phyloP scores from a whole-genome alignment of 1,140 invertebrate species.

The Drosophila bifasciata region DNA sequence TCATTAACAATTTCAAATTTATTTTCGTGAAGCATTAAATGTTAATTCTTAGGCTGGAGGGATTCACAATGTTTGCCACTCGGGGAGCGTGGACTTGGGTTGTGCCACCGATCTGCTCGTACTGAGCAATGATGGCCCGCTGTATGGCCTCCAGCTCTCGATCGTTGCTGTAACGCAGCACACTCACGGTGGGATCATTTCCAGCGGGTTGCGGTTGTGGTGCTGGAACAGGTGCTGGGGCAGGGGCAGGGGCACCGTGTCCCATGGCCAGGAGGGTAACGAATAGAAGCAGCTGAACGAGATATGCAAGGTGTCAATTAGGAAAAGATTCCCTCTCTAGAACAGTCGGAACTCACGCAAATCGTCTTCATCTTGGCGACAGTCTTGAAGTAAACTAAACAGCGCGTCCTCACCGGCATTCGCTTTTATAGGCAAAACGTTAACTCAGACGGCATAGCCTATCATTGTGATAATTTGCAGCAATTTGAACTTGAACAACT shows the following conservation, averaged over 20 bases:
- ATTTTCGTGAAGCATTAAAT: conserved; percentile 53
- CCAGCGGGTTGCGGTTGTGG: not conserved
- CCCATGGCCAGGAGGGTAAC: conserved; percentile 42
- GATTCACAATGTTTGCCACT: conserved; percentile 53
- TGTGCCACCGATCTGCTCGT: conserved; percentile 59
- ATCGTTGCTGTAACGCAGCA: conserved; percentile 66
- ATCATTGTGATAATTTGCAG: conserved; percentile 68
- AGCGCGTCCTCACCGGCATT: not conserved
- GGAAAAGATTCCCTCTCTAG: not conserved
- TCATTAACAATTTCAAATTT: conserved; percentile 52
- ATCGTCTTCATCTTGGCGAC: conserved; percentile 55
- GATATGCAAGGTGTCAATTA: not conserved
- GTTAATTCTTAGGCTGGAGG: conserved; percentile 44
- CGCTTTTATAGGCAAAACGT: conserved; percentile 60
- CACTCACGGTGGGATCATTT: conserved; percentile 55
- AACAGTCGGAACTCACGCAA: conserved; percentile 39
- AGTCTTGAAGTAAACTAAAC: conserved; percentile 48
- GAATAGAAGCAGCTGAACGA: conserved; percentile 50
- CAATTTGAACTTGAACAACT: conserved; percentile 68
- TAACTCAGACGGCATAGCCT: conserved; percentile 19
- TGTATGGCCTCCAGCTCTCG: conserved; percentile 66
- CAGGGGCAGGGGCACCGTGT: conserved; percentile 23
- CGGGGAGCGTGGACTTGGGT: conserved; percentile 59
- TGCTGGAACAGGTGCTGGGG: not conserved
- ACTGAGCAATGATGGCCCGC: conserved; percentile 72